Base-by-base conservation (phyloP, 2,888 invertebrate species). In the Apantesis nais region DNA sequence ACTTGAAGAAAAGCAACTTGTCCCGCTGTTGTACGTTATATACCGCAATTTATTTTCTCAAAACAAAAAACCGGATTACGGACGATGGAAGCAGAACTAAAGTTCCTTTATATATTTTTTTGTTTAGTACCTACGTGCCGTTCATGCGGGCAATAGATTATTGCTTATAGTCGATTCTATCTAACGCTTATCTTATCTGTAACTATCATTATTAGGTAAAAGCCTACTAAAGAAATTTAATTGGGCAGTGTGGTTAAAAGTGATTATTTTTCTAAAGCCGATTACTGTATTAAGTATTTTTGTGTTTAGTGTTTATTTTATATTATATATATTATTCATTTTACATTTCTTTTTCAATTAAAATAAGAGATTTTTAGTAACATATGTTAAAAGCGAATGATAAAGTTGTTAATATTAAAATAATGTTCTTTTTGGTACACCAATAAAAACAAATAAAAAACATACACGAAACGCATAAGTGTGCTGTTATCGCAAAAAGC, bases 1-100 rank as follows among this genome's bases (percentile, higher is more conserved):
- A 68, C 79, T 68, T 71, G 71, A 84, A 80, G 86, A 84, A 79
- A 80, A 77, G 75, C 75, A 71, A 74, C 74, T 74, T 71, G 74
- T 68, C 66, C 67, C 73, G 68, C 70, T 67, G 79, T 69, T 70
- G 79, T 68, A 80, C 83, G 76, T 82, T 87, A 79, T 87, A 88
- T 86, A 85, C 78, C 68, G 74, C 76, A 70, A 73, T 72, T 78
- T 82, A 81, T 84, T 80, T 79, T 78, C 79, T 84, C 65, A 77
- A 79, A 79, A 82, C 73, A 74, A 77, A 81, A 72, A 85, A 88
- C 88, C 87, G 78, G 82, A 80, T 83, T 82, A 71, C 74, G 37
- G 65, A 67, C 62, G 58, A 68, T 66, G 66, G 68, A 66, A 62
- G 68, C 66, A 66, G 69, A 70, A 72, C 72, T 64, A 64, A 79